phyloP scores from a whole-genome alignment of 1,140 invertebrate species.

The Trichoplusia ni region DNA sequence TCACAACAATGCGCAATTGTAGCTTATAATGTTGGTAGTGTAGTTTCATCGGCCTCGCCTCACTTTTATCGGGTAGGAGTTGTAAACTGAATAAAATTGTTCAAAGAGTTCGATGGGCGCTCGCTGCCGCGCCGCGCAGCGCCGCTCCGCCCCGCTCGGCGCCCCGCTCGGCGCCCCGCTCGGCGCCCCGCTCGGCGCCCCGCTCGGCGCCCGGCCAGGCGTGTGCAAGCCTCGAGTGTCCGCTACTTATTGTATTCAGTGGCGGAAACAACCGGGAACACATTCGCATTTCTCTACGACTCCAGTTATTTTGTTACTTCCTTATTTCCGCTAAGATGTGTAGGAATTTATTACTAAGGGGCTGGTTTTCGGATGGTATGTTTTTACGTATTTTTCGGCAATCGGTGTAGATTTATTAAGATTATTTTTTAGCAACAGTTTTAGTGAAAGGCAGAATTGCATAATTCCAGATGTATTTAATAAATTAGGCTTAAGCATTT shows the following conservation, averaged over 20 bases:
- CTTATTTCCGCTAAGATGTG: too few relatives aligned
- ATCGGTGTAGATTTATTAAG: too few relatives aligned
- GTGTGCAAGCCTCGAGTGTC: constrained; percentile 14
- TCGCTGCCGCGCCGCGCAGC: constrained; percentile 23
- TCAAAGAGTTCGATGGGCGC: constrained; percentile 31
- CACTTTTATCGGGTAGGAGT: constrained; percentile 16
- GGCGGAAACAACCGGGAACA: constrained; percentile 20
- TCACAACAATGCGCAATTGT: constrained; percentile 8
- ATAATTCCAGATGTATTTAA: too few relatives aligned
- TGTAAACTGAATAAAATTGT: constrained; percentile 32
- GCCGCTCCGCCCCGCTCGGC: constrained; percentile 16
- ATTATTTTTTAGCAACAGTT: too few relatives aligned
- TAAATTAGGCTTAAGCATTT: too few relatives aligned
- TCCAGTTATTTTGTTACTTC: constrained; percentile 2
- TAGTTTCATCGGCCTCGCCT: not conserved
- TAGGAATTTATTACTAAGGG: too few relatives aligned
- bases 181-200: constrained; percentile 17
- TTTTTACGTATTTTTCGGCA: too few relatives aligned
- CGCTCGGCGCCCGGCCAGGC: constrained; percentile 24
- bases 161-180: constrained; percentile 19
- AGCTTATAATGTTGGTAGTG: constrained; percentile 5
- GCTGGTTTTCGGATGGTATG: too few relatives aligned
- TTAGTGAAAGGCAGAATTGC: too few relatives aligned
- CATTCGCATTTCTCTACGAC: constrained; percentile 19
- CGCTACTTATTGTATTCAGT: constrained; percentile 27